Base-by-base conservation (phyloP, 64 coral and sea anemone species). In the Dendrophyllia cribrosa region DNA sequence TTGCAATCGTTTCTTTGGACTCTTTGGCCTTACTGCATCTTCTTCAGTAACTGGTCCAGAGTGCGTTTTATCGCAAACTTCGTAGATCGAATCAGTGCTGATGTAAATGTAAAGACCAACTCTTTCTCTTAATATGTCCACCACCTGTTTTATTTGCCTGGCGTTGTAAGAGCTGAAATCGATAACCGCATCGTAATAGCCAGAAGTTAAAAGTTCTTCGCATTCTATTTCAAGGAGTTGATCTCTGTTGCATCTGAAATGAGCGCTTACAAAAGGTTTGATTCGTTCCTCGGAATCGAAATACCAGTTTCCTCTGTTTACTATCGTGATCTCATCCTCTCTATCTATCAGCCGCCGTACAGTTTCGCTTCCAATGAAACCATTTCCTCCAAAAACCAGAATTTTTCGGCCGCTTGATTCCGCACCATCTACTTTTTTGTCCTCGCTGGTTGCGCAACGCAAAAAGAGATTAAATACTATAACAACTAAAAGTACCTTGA, bases 291-390 rank as follows among this genome's bases (percentile, higher is more conserved):
- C 90, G 10, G 97, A 96, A 85, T 99, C 97, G 52, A 96, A 99
- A 47, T 99, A 99, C 94, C 83, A 91, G 62, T 99, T 96, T 20
- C 97, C 97, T n/a, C 97, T 91, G 62, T 99, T 99, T 4, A 99
- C 80, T 19, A 94, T 82, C 10, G 97, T 96, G 34, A 99, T 88
- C 10, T 88, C 51, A 62, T 99, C 78, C 46, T 78, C 91, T 53
- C 79, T 75, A n/a, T 96, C 78, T 65, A 99, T 47, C 21, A 99
- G 67, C 5, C 63, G 68, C 5, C 68, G 52, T 46, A 96, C 91
- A 44, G 93, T 74, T 74, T 93, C 97, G 15, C 97, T 94, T 49
- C 97, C 97, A 19, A 99, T 93, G 59, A 99, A 99, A 9, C 97
- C 97, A 52, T 99, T 99, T 46, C 97, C 97, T 51, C 97, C 97